Evolutionary conservation across 2,888 invertebrate species (phyloP), one percentile per base, ranked within the genome.

Genomic region (Melangyna quadrimaculata): DNA sequence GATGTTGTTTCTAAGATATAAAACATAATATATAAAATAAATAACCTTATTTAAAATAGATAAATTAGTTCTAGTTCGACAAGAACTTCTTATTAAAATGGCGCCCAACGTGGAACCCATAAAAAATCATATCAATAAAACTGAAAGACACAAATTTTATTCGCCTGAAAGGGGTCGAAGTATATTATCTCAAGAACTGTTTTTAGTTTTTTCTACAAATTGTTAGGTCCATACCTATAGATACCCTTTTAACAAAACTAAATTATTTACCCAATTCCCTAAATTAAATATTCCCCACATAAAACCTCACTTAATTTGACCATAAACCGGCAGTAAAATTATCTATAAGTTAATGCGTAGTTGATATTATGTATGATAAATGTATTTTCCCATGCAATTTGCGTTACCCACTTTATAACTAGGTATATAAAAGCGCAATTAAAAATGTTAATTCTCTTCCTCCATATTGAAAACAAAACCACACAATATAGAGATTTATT

Each of bases 371-470:
- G n/a, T 37, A 59, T 59, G 59, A 59, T 59, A 35, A 35, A 59
- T 2, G 22, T 35, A 59, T 59, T 59, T 59, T 59, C 19, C 19
- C 37, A 59, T 59, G 35, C 32, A n/a, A 19, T 35, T 35, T 19
- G 12, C 32, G 3, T 51, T 22, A 10, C n/a, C 14, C 10, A 10
- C 17, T 35, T n/a, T 22, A 14, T 24, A 43, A n/a, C 27, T 9
- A n/a, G n/a, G 17, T 17, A 7, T 3, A 37, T 69, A 24, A 59
- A 59, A 59, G 8, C 35, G 27, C 78, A 83, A 78, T 83, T 78
- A 83, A 78, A 73, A 83, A 70, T 83, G 73, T 59, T 73, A 83
- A 83, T 83, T 69, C 65, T 32, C n/a, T 43, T 65, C 51, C 14
- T 19, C 10, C 37, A 48, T 17, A 24, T 5, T 29, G 4, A 7